Percentiles rank a stretch among this genome's conserved stretches.
These are phyloP conservation scores for Aphidius colemani DNA, from an alignment of 2,888 invertebrate species.

Conservation along the genomic window DNA sequence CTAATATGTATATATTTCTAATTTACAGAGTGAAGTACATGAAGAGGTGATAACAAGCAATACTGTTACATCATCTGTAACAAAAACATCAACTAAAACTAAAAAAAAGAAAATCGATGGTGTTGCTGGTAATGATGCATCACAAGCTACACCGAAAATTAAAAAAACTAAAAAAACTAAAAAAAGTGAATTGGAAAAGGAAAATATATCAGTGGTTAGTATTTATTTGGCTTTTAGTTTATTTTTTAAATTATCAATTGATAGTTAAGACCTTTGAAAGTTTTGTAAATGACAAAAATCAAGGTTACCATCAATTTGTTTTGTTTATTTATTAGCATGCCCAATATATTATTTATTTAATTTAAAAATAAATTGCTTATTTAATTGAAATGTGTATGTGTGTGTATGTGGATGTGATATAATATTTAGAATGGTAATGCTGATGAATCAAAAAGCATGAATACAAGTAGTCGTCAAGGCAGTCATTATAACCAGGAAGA, in stretches of 20 bases:
- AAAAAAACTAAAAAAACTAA: slow-evolving; percentile 70
- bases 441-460: slow-evolving; percentile 53
- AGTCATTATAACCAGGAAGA: slow-evolving; percentile 51
- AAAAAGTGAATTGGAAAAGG: slow-evolving; percentile 67
- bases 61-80: slow-evolving; percentile 44
- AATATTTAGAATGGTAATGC: slow-evolving; percentile 52
- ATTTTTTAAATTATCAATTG: slow-evolving; percentile 1
- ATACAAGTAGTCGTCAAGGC: slow-evolving; percentile 47
- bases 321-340: slow-evolving; percentile 7
- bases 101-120: slow-evolving; percentile 59
- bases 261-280: too few relatives aligned
- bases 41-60: slow-evolving; percentile 56
- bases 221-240: slow-evolving; percentile 19
- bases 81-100: slow-evolving; percentile 52
- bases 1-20: slow-evolving; percentile 6
- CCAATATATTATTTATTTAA: too few relatives aligned
- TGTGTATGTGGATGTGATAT: slow-evolving; percentile 46
- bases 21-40: slow-evolving; percentile 52
- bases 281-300: too few relatives aligned
- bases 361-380: neutral
- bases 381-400: slow-evolving; percentile 10
- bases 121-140: slow-evolving; percentile 55
- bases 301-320: too few relatives aligned
- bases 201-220: slow-evolving; percentile 73
- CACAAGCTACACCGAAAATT: slow-evolving; percentile 59